Evolutionary conservation across 2,888 invertebrate species (phyloP).

Genomic region (Lamellibrachia columna): DNA sequence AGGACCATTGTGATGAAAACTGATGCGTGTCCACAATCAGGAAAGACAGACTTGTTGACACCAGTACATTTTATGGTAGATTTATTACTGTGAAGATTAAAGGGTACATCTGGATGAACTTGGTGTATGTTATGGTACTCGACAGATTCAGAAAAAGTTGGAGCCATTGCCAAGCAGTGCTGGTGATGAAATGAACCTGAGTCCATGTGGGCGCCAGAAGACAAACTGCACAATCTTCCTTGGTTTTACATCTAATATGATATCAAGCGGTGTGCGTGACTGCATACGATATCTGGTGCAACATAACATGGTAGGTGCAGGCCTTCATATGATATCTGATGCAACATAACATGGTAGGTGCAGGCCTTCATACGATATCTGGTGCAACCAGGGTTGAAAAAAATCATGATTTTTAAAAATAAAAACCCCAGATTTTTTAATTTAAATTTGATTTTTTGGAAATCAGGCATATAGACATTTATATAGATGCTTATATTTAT

Average conservation of each 20-base stretch:
- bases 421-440: too few relatives aligned
- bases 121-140: background rate
- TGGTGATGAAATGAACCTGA: constrained; percentile 76
- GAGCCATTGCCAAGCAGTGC: constrained; percentile 75
- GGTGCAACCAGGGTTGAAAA: constrained; percentile 70
- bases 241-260: constrained; percentile 92
- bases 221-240: constrained; percentile 90
- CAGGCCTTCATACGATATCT: constrained; percentile 90
- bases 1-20: too few relatives aligned
- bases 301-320: constrained; percentile 82
- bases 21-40: background rate
- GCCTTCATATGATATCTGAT: constrained; percentile 89
- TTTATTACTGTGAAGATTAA: too few relatives aligned
- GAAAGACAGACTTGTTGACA: background rate
- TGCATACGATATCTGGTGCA: constrained; percentile 87
- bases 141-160: constrained; percentile 76
- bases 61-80: background rate
- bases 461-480: too few relatives aligned
- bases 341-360: constrained; percentile 82
- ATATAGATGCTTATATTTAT: too few relatives aligned
- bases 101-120: too few relatives aligned
- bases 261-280: constrained; percentile 93
- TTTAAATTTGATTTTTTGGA: too few relatives aligned
- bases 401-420: too few relatives aligned
- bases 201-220: constrained; percentile 69